phyloP scores from a whole-genome alignment of 2,797 vertebrate species.

The Arctocebus calabarensis region DNA sequence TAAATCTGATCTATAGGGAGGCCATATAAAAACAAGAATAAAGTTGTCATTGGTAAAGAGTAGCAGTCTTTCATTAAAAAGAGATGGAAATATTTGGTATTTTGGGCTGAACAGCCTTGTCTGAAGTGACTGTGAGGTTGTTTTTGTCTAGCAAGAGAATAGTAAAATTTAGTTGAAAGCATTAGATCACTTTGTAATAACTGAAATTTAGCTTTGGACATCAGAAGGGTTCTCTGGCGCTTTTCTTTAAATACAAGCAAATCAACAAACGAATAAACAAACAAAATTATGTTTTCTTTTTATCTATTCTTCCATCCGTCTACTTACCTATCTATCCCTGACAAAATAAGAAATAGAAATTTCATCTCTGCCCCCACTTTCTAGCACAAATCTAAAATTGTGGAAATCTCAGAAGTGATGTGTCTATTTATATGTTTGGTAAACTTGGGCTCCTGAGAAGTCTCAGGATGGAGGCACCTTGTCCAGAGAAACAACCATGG shows the following conservation, averaged over 20 bases:
- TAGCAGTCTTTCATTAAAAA: neutral
- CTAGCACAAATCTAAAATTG: neutral
- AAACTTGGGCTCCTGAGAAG: neutral
- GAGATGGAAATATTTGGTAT: neutral
- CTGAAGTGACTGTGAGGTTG: slow-evolving; percentile 9
- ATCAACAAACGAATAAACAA: too few relatives aligned
- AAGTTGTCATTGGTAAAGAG: neutral
- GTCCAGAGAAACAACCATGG: neutral
- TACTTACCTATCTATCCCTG: neutral
- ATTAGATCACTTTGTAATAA: neutral
- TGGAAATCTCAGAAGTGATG: neutral
- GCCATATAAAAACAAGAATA: neutral
- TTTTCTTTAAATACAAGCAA: slow-evolving; percentile 45
- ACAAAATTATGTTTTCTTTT: neutral
- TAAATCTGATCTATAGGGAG: neutral
- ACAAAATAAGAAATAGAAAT: neutral
- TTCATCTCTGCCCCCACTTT: neutral
- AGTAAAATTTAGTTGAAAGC: neutral
- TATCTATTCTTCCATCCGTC: neutral
- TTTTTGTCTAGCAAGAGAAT: neutral
- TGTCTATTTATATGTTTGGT: neutral
- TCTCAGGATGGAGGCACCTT: neutral
- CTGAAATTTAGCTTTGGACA: neutral
- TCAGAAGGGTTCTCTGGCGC: neutral
- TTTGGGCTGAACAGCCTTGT: neutral